Base-by-base conservation (phyloP, 1,140 invertebrate genomes). In the Penaeus vannamei region DNA sequence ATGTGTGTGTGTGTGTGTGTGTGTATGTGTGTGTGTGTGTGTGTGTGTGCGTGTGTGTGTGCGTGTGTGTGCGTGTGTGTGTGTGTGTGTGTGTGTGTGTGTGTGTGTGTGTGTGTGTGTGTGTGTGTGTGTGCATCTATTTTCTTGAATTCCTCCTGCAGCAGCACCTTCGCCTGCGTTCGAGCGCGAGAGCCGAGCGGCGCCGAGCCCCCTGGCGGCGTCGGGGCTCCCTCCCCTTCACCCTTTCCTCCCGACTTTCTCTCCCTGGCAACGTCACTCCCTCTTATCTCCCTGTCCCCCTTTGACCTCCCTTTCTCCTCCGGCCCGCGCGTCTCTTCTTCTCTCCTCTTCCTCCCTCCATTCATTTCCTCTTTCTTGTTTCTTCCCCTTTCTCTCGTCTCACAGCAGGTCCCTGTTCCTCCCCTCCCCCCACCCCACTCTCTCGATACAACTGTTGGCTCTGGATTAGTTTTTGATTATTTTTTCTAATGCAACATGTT, bases 21-120 rank as follows among this genome's bases (percentile, higher is more conserved):
- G n/a, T n/a, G 17, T 60, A n/a, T 42, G 3, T 82, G 42, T 82
- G 42, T 82, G 46, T 60, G 14, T 82, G 80, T 82, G 80, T 82
- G 53, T 82, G 3, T 17, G 36, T 53, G 80, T 60, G 7, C 53
- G n/a, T n/a, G 17, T 60, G 80, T 42, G 3, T 82, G 42, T 82
- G 42, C 46, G 46, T 60, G 14, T 82, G 80, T 82, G 80, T 82
- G 53, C 53, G 3, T 17, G 36, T 53, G 80, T 60, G 7, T 42
- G 36, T 7, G 36, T 7, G 8, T 7, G 4, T 7, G 36, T 42
- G n/a, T 42, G 36, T 7, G 36, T 7, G 8, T 7, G 4, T 7
- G 36, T 42, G 46, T 42, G 3, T 82, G 42, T 82, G 42, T 82
- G 46, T 60, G 14, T 82, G 80, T 82, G 80, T 82, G 53, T 82